A percentile compares a stretch with the other conserved stretches of the same genome.
Conservation (phyloP, 2,888 invertebrate genomes). For the Habrosyne pyritoides region DNA sequence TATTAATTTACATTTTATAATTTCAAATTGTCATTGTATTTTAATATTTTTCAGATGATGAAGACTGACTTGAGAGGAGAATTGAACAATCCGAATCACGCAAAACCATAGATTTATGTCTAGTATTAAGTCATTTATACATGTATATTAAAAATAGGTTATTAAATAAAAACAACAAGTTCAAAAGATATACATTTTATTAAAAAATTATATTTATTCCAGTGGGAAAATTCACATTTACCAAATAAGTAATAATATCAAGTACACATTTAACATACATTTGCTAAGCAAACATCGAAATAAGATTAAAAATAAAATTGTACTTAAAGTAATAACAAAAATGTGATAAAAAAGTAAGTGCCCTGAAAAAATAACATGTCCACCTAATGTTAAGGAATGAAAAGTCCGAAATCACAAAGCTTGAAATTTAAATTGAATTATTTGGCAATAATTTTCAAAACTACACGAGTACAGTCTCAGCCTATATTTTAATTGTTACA, state of each 20-base stretch:
- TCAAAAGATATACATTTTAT: constrained; percentile 37
- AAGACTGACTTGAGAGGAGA: constrained; percentile 74
- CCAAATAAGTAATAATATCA: constrained; percentile 4
- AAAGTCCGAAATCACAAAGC: not conserved
- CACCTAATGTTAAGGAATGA: not conserved
- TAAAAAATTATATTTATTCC: constrained; percentile 6
- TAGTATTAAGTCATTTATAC: not conserved
- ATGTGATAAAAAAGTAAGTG: not conserved
- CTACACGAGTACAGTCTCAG: not conserved
- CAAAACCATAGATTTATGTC: constrained; percentile 8
- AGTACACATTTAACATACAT: constrained; percentile 8
- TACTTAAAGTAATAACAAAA: not conserved
- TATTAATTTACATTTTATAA: no score
- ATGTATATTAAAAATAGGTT: not conserved
- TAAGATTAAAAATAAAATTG: constrained; percentile 15
- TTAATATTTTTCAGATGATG: constrained; percentile 61
- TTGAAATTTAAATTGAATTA: not conserved
- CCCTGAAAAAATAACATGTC: constrained; percentile 3
- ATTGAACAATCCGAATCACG: constrained; percentile 55
- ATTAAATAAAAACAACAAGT: constrained; percentile 14
- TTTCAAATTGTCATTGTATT: not conserved
- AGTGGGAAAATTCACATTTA: not conserved
- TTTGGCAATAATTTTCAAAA: constrained; percentile 3
- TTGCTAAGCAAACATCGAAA: constrained; percentile 10
- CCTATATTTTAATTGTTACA: not conserved